Conservation (phyloP, 2,888 invertebrate species). For the Acrobasis suavella region DNA sequence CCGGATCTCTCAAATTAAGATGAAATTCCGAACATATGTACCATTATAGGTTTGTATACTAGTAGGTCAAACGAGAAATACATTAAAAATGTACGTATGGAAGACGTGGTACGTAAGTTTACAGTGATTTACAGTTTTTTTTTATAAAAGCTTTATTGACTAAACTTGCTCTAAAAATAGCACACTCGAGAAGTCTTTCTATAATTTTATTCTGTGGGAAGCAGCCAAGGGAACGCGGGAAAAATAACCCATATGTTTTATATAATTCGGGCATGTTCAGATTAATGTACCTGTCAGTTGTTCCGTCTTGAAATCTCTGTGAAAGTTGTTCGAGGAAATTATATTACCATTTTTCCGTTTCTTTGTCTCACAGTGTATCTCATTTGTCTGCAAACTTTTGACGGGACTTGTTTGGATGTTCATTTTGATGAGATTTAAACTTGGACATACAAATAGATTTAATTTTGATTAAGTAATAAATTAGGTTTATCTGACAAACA, state of each 20-base stretch:
- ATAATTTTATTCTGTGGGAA: not conserved
- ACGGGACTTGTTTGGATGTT: not conserved
- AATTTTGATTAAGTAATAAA: no score
- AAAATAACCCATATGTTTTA: constrained; percentile 6
- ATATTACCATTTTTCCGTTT: constrained; percentile 4
- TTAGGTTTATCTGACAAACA: no score
- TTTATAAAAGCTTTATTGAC: no score
- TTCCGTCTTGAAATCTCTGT: not conserved
- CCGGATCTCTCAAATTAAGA: no score
- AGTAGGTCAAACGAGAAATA: no score
- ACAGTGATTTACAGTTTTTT: no score
- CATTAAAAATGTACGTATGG: no score
- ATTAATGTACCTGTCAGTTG: constrained; percentile 15
- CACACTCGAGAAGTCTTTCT: not conserved
- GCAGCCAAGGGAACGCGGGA: not conserved
- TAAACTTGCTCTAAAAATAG: no score
- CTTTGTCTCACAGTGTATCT: not conserved
- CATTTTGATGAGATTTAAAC: not conserved
- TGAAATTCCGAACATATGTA: no score
- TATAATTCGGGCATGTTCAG: constrained; percentile 10
- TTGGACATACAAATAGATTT: not conserved
- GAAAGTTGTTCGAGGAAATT: constrained; percentile 1
- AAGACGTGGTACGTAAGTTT: no score
- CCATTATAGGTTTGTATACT: no score
- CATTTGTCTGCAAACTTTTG: constrained; percentile 3